A percentile compares a stretch with the other conserved stretches of the same genome.
Evolutionary conservation across 2,113 vertebrate species (phyloP).

Genomic region (Pimephales promelas): DNA sequence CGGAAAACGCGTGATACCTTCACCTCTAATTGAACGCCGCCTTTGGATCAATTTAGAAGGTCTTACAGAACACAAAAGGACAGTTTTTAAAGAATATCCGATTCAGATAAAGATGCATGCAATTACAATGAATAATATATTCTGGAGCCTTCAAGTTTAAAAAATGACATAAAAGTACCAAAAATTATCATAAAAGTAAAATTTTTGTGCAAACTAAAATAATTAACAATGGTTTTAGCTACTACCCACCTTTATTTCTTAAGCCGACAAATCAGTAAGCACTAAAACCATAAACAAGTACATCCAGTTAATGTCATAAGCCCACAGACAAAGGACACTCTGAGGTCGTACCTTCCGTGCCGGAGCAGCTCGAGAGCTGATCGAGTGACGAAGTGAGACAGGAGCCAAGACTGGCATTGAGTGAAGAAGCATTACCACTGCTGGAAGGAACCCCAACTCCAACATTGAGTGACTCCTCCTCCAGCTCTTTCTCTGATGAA

Average conservation of each 20-base stretch:
- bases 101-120: neutral
- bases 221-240: neutral
- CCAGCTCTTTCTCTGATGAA: conserved; percentile 15
- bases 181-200: too few species aligned
- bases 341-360: conserved; percentile 35
- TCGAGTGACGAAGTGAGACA: conserved; percentile 14
- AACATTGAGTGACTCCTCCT: neutral
- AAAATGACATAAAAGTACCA: too few species aligned
- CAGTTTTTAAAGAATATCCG: neutral
- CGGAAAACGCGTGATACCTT: too few species aligned
- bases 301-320: neutral
- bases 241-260: conserved; percentile 5
- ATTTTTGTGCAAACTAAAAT: neutral
- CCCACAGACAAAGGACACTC: neutral
- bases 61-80: neutral
- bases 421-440: neutral
- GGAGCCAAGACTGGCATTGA: neutral
- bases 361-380: neutral
- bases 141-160: neutral
- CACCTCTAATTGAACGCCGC: too few species aligned
- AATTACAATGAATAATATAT: neutral
- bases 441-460: neutral
- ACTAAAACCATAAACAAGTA: neutral
- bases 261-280: neutral
- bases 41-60: too few species aligned